Conservation (phyloP, 2,113 vertebrate species). For the Oryzias celebensis region DNA sequence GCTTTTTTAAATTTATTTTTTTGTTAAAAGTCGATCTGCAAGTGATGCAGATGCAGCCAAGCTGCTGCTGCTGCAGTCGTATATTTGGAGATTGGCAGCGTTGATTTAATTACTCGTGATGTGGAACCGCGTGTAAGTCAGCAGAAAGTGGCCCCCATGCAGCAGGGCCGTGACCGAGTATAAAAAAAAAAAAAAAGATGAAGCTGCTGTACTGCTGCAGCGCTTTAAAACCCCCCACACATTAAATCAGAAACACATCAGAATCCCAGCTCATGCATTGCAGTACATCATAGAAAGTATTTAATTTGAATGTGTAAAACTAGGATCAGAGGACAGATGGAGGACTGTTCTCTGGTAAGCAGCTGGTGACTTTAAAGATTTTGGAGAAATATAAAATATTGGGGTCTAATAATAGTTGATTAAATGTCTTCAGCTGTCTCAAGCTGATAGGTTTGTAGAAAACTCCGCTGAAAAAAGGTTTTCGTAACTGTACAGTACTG, state of each 20-base stretch:
- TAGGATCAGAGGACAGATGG: too few species aligned
- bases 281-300: constrained; percentile 47
- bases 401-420: too few species aligned
- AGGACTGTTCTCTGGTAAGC: too few species aligned
- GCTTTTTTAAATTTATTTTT: neutral
- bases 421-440: too few species aligned
- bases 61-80: constrained; percentile 50
- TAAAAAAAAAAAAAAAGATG: constrained; percentile 15
- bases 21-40: neutral
- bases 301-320: constrained; percentile 37
- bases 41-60: constrained; percentile 47
- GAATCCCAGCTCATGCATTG: constrained; percentile 43
- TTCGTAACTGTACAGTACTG: too few species aligned
- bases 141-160: constrained; percentile 65
- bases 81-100: constrained; percentile 39
- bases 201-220: constrained; percentile 33
- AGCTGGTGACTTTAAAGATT: too few species aligned
- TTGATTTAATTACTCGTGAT: constrained; percentile 70
- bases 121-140: constrained; percentile 67
- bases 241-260: constrained; percentile 67
- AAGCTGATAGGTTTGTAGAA: too few species aligned
- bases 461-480: too few species aligned
- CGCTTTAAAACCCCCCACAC: constrained; percentile 28
- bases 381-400: too few species aligned
- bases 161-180: constrained; percentile 42